phyloP scores from a whole-genome alignment of 1,140 invertebrate genomes.

The Pygmarrhopalites habei region DNA sequence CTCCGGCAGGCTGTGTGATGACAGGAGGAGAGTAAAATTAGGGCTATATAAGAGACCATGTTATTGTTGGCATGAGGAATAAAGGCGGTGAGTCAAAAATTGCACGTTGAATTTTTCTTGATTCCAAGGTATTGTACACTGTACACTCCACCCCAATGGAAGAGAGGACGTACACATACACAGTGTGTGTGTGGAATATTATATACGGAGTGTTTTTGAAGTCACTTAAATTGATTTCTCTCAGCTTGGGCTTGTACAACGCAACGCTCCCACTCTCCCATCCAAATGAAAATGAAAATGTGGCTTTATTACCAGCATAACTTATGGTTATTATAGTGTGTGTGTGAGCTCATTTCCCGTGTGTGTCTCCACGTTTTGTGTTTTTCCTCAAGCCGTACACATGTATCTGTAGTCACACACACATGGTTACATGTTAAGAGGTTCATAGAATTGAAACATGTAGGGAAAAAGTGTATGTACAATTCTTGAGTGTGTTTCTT shows the following conservation, averaged over 20 bases:
- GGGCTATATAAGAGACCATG: neutral
- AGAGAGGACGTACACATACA: too few relatives aligned
- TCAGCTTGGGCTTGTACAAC: constrained; percentile 17
- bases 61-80: neutral
- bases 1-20: neutral
- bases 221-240: constrained; percentile 36
- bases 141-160: too few relatives aligned
- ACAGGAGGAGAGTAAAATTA: neutral
- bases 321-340: constrained; percentile 3
- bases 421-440: too few relatives aligned
- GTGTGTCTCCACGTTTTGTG: neutral
- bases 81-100: neutral
- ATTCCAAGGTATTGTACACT: too few relatives aligned
- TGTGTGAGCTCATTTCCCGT: constrained; percentile 6
- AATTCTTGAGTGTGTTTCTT: too few relatives aligned
- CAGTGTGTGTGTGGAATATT: too few relatives aligned
- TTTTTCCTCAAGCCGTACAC: neutral
- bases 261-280: neutral
- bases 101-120: neutral
- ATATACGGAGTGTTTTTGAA: constrained; percentile 39
- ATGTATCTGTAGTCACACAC: too few relatives aligned
- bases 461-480: too few relatives aligned
- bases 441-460: too few relatives aligned
- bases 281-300: constrained; percentile 13
- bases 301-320: constrained; percentile 16